Evolutionary conservation across 1,140 invertebrate genomes (phyloP), one percentile per base, ranked within the genome.

Genomic region (Drosophila neocordata): DNA sequence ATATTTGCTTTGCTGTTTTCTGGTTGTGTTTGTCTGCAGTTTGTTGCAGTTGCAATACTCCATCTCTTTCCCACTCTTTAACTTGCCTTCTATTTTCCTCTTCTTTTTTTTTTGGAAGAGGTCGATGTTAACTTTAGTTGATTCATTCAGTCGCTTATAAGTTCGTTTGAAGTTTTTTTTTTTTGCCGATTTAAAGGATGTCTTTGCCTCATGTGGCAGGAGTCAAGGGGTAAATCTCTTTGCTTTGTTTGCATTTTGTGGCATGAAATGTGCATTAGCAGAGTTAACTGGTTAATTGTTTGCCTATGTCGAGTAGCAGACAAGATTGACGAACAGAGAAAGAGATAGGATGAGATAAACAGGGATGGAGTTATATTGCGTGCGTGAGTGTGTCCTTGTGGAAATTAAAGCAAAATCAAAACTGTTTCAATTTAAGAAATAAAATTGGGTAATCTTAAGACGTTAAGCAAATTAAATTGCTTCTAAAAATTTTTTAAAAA

Each of bases 201-300:
- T 18, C 34, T 24, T 41, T 65, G 52, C 31, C 66, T 44, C 24
- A 55, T 57, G 62, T 24, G 35, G 9, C 48, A 68, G 38, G 58
- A 37, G 37, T 67, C 53, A 55, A 57, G 65, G 15, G 41, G 31
- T 65, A 65, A 58, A 44, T 62, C 65, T 57, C 61, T 8, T 35
- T 64, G 64, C 60, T 56, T 69, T 79, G 78, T 79, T 84, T 79
- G 51, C 76, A 66, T 69, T 74, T 77, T 74, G 74, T 73, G 75
- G 82, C 81, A 85, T 81, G 69, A 87, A 87, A 87, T 87, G 82
- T 87, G 82, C 82, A 87, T 87, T 84, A 84, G 80, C 66, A 68
- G 41, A 77, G 77, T 79, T 74, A 80, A 87, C 70, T 62, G 41
- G 78, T 78, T 87, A 78, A 87, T 73, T 84, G 77, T 85, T 85